A percentile compares a stretch with the other conserved stretches of the same genome.
phyloP scores from a whole-genome alignment of 1,140 invertebrate species.

The Drosophila punjabiensis region DNA sequence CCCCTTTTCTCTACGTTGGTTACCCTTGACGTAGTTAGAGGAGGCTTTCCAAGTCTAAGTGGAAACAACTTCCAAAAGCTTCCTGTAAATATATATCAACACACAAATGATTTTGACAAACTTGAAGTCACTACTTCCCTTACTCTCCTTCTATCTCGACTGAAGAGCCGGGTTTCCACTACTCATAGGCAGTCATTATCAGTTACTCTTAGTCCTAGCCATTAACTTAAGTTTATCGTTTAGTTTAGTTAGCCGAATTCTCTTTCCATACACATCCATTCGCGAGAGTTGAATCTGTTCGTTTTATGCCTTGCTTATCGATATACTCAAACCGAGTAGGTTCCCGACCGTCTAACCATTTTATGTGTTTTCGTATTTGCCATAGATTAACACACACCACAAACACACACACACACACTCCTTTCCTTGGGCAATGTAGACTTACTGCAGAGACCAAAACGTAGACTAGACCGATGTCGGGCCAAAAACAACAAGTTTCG shows the following conservation, averaged over 20 bases:
- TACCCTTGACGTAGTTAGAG: neutral
- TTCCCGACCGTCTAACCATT: slow-evolving; percentile 34
- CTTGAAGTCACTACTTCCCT: slow-evolving; percentile 7
- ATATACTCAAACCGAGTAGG: slow-evolving; percentile 44
- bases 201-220: slow-evolving; percentile 39
- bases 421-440: slow-evolving; percentile 45
- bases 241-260: slow-evolving; percentile 55
- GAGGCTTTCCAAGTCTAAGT: neutral
- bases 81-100: slow-evolving; percentile 43
- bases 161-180: slow-evolving; percentile 22
- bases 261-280: slow-evolving; percentile 39
- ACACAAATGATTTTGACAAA: slow-evolving; percentile 13
- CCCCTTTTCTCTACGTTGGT: slow-evolving; percentile 27
- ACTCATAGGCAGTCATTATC: slow-evolving; percentile 70
- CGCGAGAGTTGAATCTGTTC: slow-evolving; percentile 12
- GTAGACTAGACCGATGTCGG: slow-evolving; percentile 43
- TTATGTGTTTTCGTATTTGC: slow-evolving; percentile 14
- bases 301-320: slow-evolving; percentile 11
- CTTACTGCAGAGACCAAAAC: slow-evolving; percentile 58
- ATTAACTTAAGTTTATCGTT: slow-evolving; percentile 39
- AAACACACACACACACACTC: neutral
- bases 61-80: slow-evolving; percentile 36
- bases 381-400: neutral
- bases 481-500: slow-evolving; percentile 24
- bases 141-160: slow-evolving; percentile 2